Percentiles rank a stretch among this genome's conserved stretches.
phyloP scores from a whole-genome alignment of 2,113 vertebrate species.

The Sardina pilchardus region DNA sequence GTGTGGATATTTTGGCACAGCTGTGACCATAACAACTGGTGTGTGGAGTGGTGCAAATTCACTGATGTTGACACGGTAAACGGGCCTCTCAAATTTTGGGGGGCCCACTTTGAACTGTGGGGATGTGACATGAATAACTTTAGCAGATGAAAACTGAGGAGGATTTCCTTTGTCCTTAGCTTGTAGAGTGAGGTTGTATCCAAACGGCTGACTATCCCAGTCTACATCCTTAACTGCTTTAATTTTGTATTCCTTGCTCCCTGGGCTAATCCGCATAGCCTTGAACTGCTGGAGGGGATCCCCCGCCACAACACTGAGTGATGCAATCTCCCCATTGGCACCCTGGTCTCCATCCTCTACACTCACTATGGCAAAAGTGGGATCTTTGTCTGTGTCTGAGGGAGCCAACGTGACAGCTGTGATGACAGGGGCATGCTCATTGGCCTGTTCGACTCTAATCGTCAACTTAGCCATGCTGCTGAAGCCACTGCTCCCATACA shows the following conservation, averaged over 20 bases:
- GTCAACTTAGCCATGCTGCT: constrained; percentile 94
- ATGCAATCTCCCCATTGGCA: constrained; percentile 89
- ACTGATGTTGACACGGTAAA: constrained; percentile 90
- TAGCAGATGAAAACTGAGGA: constrained; percentile 87
- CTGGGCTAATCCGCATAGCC: constrained; percentile 83
- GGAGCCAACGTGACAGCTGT: constrained; percentile 79
- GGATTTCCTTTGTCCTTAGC: constrained; percentile 95
- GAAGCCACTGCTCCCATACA: constrained; percentile 94
- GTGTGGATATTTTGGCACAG: constrained; percentile 79
- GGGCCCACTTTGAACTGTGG: constrained; percentile 85
- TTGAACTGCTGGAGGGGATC: constrained; percentile 89
- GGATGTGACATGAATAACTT: constrained; percentile 85
- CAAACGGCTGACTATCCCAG: constrained; percentile 89
- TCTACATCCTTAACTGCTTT: constrained; percentile 82
- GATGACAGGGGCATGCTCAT: constrained; percentile 84
- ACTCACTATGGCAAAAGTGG: constrained; percentile 83
- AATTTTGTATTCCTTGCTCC: constrained; percentile 92
- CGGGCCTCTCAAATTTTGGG: constrained; percentile 82
- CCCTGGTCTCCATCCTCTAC: constrained; percentile 91
- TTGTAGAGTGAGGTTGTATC: constrained; percentile 94
- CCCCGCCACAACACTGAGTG: constrained; percentile 88
- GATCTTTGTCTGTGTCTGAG: constrained; percentile 81
- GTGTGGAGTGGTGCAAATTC: constrained; percentile 91
- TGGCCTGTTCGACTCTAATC: constrained; percentile 88
- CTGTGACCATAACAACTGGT: constrained; percentile 88